Evolutionary conservation across 2,797 vertebrate genomes (phyloP), one percentile per base, ranked within the genome.

Genomic region (Lacerta agilis): DNA sequence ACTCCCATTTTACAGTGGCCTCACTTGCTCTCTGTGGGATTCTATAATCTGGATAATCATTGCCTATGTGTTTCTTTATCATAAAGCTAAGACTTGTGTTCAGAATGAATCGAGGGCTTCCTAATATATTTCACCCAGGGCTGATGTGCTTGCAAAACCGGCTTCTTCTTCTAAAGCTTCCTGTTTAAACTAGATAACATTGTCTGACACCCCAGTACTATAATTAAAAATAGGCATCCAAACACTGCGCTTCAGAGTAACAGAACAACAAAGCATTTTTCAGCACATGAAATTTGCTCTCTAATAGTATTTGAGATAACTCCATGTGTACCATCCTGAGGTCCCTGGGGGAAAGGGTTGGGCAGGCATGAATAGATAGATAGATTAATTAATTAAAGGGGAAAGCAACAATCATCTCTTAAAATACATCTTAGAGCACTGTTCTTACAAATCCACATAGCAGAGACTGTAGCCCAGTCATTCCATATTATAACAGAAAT

Each of bases 401-500:
- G 10, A 78, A 0, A 29, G 5, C 9, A 18, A 61, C 66, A 88
- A 10, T 58, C 2, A 83, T 83, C 27, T 33, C 17, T 18, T 64
- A 67, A n/a, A 69, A 69, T 27, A 41, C 45, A 36, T 23, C 77
- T 41, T 69, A 41, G 77, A 67, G 43, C 43, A 61, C 77, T 49
- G 73, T 29, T 64, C 45, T 2, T 0, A 29, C 0, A 5, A 2
- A 66, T 41, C 15, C 36, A 64, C 18, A 23, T 17, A 77, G 27
- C 23, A 66, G 69, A 23, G 67, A 76, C 66, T 86, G 36, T 0
- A 1, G n/a, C 79, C 25, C 66, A 90, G 73, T 72, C 69, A 64
- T 77, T 77, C 0, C 0, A 36, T 2, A 0, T 81, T 85, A 81
- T 79, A 79, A 20, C n/a, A 79, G 55, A n/a, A 64, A 33, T 5